Evolutionary conservation across 2,113 vertebrate genomes (phyloP).

Genomic region (Sphyrna mokarran): DNA sequence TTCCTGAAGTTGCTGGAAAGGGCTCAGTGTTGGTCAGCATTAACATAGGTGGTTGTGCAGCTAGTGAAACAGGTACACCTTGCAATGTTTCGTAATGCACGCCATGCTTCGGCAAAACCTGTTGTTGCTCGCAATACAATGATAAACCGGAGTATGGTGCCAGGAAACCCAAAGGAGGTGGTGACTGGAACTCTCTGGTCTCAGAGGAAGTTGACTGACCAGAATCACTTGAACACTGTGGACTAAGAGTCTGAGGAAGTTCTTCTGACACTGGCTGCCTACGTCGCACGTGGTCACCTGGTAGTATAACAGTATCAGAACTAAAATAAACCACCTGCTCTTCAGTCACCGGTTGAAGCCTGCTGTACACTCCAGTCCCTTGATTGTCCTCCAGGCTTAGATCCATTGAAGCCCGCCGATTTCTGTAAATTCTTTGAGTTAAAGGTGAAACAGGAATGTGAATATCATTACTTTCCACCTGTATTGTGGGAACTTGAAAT

Average conservation of each 20-base stretch:
- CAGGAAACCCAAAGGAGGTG: conserved; percentile 56
- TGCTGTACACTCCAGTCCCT: conserved; percentile 55
- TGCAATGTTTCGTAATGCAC: conserved; percentile 7
- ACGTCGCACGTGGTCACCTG: conserved; percentile 67
- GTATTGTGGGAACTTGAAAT: conserved; percentile 58
- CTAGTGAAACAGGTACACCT: conserved; percentile 20
- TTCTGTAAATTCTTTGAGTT: conserved; percentile 65
- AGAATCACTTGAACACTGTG: conserved; percentile 88
- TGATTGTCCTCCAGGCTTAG: conserved; percentile 69
- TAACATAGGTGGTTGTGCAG: not conserved
- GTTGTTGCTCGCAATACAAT: conserved; percentile 19
- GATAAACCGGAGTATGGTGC: conserved; percentile 37
- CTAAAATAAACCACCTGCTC: conserved; percentile 67
- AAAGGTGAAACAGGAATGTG: conserved; percentile 48
- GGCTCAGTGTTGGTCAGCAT: conserved; percentile 7
- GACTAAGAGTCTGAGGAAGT: conserved; percentile 70
- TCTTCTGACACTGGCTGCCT: conserved; percentile 40
- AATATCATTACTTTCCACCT: conserved; percentile 5
- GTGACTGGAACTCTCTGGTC: conserved; percentile 80
- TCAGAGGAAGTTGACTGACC: conserved; percentile 82
- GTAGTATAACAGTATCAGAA: conserved; percentile 68
- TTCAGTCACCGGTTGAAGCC: conserved; percentile 89
- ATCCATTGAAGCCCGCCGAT: conserved; percentile 75
- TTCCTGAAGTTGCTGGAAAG: conserved; percentile 40
- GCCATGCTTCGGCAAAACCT: conserved; percentile 3